These are phyloP conservation scores for Phainopepla nitens DNA, from an alignment of 2,113 vertebrate species.

Conservation along the genomic window DNA sequence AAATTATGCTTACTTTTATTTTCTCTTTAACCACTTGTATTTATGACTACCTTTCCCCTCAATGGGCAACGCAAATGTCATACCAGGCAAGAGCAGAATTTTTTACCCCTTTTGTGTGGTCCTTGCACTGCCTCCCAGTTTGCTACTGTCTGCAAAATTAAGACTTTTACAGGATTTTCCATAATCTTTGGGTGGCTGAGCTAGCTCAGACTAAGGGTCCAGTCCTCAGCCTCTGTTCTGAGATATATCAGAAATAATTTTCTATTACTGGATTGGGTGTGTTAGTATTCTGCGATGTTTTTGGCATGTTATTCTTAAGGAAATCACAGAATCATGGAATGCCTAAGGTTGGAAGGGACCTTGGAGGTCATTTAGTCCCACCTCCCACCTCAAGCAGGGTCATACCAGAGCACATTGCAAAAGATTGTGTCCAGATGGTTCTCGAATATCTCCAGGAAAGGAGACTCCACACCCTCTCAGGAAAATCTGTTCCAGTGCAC, in stretches of 20 bases:
- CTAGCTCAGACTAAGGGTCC: not conserved
- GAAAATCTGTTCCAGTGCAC: not conserved
- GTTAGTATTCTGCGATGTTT: not conserved
- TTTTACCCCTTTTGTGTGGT: fast-evolving
- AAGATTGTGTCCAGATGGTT: not conserved
- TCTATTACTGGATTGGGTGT: not conserved
- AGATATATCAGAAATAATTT: not conserved
- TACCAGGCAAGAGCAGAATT: not conserved
- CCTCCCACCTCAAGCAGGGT: not conserved
- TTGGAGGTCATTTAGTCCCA: not conserved
- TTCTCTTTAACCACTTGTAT: not conserved
- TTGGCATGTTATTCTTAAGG: not conserved
- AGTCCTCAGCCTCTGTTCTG: not conserved
- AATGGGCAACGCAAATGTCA: fast-evolving
- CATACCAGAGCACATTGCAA: not conserved
- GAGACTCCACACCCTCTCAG: not conserved
- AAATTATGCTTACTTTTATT: not conserved
- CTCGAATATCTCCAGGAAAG: not conserved
- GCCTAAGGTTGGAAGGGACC: not conserved
- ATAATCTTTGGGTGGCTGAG: too few species aligned
- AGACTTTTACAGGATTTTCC: not conserved
- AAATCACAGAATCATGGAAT: not conserved
- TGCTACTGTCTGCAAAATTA: not conserved
- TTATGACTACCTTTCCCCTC: not conserved
- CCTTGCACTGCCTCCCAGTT: not conserved